phyloP scores from a whole-genome alignment of 2,113 vertebrate species.

The Tinamus guttatus region DNA sequence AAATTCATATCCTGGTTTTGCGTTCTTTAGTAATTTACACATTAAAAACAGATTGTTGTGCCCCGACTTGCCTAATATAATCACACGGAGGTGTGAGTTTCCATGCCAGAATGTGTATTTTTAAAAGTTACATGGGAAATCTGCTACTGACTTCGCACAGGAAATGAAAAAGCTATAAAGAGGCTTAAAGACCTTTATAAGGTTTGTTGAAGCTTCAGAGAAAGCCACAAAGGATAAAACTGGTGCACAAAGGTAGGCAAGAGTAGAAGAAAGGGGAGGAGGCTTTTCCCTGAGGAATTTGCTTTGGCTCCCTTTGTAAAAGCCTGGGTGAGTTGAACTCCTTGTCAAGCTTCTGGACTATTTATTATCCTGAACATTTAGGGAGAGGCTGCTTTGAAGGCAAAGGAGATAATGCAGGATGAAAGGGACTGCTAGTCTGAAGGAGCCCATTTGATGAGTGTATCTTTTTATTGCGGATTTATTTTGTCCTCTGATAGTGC shows the following conservation, averaged over 20 bases:
- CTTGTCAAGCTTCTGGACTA: slow-evolving; percentile 45
- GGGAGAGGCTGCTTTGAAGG: slow-evolving; percentile 49
- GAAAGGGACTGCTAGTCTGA: slow-evolving; percentile 50
- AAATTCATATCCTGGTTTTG: not conserved
- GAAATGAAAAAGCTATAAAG: slow-evolving; percentile 4
- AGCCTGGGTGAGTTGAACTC: slow-evolving; percentile 8
- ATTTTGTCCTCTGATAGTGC: slow-evolving; percentile 50
- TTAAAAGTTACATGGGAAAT: slow-evolving; percentile 10
- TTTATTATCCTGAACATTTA: slow-evolving; percentile 54
- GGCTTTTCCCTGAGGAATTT: slow-evolving; percentile 10
- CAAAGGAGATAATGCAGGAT: slow-evolving; percentile 39
- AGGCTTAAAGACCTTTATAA: slow-evolving; percentile 24
- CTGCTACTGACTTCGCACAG: not conserved
- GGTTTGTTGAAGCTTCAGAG: not conserved
- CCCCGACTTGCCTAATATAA: not conserved
- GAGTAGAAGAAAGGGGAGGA: not conserved
- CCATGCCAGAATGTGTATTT: not conserved
- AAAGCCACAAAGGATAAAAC: slow-evolving; percentile 22
- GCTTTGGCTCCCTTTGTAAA: slow-evolving; percentile 27
- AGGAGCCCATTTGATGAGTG: not conserved
- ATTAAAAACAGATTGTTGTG: not conserved
- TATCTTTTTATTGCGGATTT: slow-evolving; percentile 65
- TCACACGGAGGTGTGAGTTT: not conserved
- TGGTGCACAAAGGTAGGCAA: not conserved
- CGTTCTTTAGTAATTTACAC: not conserved